These are phyloP conservation scores for Lagocephalus sceleratus DNA, from an alignment of 2,797 vertebrate genomes.

Conservation along the genomic window DNA sequence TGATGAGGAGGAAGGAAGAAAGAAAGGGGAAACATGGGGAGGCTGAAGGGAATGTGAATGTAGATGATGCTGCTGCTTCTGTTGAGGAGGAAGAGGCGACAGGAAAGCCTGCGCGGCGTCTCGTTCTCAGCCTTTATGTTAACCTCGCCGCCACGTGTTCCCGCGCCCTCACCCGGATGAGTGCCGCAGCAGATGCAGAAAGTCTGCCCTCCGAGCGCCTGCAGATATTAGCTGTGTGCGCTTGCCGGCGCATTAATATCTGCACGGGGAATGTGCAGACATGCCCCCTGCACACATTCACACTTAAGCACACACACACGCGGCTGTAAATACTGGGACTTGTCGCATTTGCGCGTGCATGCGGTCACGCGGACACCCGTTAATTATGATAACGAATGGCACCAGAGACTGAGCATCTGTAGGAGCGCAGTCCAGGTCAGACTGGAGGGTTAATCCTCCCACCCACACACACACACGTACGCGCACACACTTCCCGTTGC, in stretches of 20 bases:
- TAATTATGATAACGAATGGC: constrained; percentile 68
- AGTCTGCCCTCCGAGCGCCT: constrained; percentile 40
- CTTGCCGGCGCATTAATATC: constrained; percentile 47
- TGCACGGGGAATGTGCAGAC: constrained; percentile 38
- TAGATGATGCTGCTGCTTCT: constrained; percentile 19
- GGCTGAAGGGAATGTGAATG: constrained; percentile 35
- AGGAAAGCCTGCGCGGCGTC: constrained; percentile 23
- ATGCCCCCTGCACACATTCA: constrained; percentile 27
- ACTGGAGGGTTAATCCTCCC: constrained; percentile 12
- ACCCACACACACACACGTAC: constrained; percentile 1
- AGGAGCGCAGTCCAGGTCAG: constrained; percentile 56
- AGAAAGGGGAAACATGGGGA: constrained; percentile 7
- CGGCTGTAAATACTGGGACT: constrained; percentile 33
- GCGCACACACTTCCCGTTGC: constrained; percentile 11
- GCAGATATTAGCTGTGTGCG: constrained; percentile 53
- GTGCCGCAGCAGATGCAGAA: constrained; percentile 49
- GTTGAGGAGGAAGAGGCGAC: constrained; percentile 21
- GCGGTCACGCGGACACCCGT: constrained; percentile 46
- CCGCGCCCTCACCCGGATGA: constrained; percentile 34
- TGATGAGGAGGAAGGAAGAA: constrained; percentile 34
- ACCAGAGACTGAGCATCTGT: constrained; percentile 65
- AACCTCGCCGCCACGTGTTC: constrained; percentile 16
- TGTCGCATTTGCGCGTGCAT: constrained; percentile 7
- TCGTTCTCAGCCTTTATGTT: constrained; percentile 31
- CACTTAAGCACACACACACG: constrained; percentile 6